These are phyloP conservation scores for Melanocharis versteri DNA, from an alignment of 2,113 vertebrate species.

Conservation along the genomic window DNA sequence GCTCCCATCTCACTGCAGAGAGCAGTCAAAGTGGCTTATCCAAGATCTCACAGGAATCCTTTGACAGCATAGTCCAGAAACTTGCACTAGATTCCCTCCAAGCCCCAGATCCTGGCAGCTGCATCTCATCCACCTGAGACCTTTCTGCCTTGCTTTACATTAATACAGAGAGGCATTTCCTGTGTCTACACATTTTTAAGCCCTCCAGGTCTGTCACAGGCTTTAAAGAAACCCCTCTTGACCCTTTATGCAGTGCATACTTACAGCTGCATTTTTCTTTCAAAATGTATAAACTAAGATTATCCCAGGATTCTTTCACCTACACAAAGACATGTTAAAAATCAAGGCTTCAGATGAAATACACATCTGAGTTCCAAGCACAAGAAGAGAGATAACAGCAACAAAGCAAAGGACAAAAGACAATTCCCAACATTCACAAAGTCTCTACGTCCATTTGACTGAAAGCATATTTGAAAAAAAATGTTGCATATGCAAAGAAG, in stretches of 20 bases:
- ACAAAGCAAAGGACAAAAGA: neutral
- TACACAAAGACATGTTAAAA: neutral
- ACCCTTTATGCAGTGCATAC: neutral
- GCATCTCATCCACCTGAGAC: neutral
- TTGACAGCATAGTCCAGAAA: neutral
- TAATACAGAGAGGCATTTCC: neutral
- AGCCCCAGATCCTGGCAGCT: neutral
- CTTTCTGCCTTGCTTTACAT: neutral
- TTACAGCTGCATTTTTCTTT: neutral
- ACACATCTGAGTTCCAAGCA: neutral
- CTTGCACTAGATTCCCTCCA: neutral
- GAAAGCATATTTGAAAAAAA: neutral
- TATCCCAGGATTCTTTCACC: neutral
- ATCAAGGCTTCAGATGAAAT: neutral
- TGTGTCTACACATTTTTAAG: neutral
- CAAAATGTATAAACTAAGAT: neutral
- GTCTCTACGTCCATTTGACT: neutral
- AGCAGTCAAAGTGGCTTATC: rapidly evolving
- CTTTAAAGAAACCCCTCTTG: neutral
- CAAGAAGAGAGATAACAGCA: neutral
- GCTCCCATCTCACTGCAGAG: rapidly evolving
- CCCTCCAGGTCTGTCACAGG: neutral
- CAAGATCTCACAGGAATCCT: rapidly evolving
- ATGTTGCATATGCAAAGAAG: neutral
- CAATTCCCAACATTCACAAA: neutral